Evolutionary conservation across 2,888 invertebrate species (phyloP).

Genomic region (Brachylomia viminalis): DNA sequence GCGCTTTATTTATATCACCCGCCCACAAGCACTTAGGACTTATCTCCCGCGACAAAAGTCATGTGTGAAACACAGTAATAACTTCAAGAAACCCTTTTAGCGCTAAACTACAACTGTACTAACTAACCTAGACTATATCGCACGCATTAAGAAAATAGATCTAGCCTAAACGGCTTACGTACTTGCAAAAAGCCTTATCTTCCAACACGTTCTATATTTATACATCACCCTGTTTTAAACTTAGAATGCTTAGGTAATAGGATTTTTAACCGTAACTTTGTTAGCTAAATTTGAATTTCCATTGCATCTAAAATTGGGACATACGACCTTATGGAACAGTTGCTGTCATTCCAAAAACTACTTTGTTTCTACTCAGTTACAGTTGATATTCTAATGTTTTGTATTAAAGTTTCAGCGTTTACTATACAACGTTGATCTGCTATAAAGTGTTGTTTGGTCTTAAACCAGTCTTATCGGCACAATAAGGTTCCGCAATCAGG

Average conservation of each 20-base stretch:
- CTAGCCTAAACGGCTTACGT: conserved; percentile 44
- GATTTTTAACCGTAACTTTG: background rate
- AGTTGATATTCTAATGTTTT: conserved; percentile 10
- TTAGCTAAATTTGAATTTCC: rapidly evolving
- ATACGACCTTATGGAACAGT: background rate
- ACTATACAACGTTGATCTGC: conserved; percentile 43
- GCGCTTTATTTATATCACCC: background rate
- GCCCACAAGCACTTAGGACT: conserved; percentile 42
- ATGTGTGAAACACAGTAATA: conserved; percentile 45
- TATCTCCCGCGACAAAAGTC: conserved; percentile 55
- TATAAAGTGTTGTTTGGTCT: conserved; percentile 57
- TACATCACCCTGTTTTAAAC: conserved; percentile 33
- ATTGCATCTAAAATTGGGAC: background rate
- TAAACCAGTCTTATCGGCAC: conserved; percentile 64
- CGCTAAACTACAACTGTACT: conserved; percentile 21
- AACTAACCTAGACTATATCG: conserved; percentile 47
- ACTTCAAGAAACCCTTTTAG: conserved; percentile 53
- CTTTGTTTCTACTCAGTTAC: rapidly evolving
- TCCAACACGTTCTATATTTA: conserved; percentile 34
- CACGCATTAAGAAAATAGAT: conserved; percentile 52
- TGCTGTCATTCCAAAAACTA: background rate
- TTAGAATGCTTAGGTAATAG: background rate
- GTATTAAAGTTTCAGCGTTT: conserved; percentile 3
- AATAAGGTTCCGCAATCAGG: conserved; percentile 63
- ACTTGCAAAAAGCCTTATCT: conserved; percentile 53